A percentile compares a stretch with the other conserved stretches of the same genome.
Evolutionary conservation across 2,113 vertebrate species (phyloP).

Genomic region (Willisornis vidua): DNA sequence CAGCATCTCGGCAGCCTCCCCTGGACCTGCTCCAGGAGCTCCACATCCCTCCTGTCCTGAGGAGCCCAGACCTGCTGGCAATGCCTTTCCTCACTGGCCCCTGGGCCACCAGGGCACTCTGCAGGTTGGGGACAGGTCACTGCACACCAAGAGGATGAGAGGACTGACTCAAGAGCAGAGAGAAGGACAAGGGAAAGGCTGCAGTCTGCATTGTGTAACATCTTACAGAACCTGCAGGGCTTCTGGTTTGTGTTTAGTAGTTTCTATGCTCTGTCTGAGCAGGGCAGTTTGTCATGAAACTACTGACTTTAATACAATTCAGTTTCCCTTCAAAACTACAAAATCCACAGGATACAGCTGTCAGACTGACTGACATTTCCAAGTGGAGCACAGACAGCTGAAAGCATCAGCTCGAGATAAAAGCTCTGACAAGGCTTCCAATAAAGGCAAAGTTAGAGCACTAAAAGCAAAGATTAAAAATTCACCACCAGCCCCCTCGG

Average conservation of each 20-base stretch:
- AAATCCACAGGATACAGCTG: fast-evolving
- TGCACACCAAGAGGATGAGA: not conserved
- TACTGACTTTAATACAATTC: not conserved
- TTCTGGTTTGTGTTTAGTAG: not conserved
- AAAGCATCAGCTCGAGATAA: not conserved
- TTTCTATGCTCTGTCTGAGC: not conserved
- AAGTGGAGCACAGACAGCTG: not conserved
- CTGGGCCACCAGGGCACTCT: not conserved
- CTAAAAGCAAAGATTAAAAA: not conserved
- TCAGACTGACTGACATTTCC: not conserved
- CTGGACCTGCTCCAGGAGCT: not conserved
- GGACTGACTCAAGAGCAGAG: not conserved
- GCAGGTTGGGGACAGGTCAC: not conserved
- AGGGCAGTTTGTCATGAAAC: not conserved
- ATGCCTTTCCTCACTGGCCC: not conserved
- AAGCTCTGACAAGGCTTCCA: not conserved
- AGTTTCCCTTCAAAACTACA: not conserved
- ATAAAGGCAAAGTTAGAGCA: not conserved
- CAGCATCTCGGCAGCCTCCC: not conserved
- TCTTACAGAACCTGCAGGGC: not conserved
- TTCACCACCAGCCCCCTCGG: not conserved
- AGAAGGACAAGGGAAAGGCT: not conserved
- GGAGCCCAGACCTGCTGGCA: not conserved
- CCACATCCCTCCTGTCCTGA: not conserved
- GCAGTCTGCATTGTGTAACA: not conserved